Conservation (phyloP, 2,888 invertebrate species). For the Seladonia tumulorum region DNA sequence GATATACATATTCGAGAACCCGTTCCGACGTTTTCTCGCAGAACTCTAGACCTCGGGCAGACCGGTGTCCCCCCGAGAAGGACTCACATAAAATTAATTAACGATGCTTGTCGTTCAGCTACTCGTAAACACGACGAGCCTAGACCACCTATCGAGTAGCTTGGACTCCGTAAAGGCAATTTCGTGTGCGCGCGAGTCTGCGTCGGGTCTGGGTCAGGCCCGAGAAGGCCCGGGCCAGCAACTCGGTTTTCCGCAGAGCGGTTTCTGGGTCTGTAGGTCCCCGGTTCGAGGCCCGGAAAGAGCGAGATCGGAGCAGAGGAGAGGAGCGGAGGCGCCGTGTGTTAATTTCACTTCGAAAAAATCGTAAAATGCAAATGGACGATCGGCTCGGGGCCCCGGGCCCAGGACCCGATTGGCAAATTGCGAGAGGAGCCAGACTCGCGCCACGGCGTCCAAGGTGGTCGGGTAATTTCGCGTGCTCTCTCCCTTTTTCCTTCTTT, state of each 20-base stretch:
- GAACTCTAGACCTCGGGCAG: neutral
- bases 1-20: no score
- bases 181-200: neutral
- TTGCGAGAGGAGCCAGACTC: conserved; percentile 79
- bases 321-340: conserved; percentile 68
- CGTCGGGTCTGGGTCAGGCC: neutral
- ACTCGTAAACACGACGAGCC: conserved; percentile 1
- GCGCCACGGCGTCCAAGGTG: conserved; percentile 82
- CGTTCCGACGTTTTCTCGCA: neutral
- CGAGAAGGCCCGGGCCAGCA: neutral
- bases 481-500: conserved; percentile 44
- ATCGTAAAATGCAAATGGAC: conserved; percentile 84
- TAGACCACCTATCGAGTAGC: conserved; percentile 10
- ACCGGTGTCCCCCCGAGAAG: neutral
- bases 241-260: conserved; percentile 43
- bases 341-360: conserved; percentile 81
- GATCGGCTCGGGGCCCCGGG: conserved; percentile 63
- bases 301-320: conserved; percentile 2
- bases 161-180: neutral
- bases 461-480: conserved; percentile 83
- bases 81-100: neutral
- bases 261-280: conserved; percentile 57
- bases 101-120: conserved; percentile 4
- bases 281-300: no score
- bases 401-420: conserved; percentile 77